Evolutionary conservation across 2,888 invertebrate species (phyloP).

Genomic region (Eurytoma californica): DNA sequence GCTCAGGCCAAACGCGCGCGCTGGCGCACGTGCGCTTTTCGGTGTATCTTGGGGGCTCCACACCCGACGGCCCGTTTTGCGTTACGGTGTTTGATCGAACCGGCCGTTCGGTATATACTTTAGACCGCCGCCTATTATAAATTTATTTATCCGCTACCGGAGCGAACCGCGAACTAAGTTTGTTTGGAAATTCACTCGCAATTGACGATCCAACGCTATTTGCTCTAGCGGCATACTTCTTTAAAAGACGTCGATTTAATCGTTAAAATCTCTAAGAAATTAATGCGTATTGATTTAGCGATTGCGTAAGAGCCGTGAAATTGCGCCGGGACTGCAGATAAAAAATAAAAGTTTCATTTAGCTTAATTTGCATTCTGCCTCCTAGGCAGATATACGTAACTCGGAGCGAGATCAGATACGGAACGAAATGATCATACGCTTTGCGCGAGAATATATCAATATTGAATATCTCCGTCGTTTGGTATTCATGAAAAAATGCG

Average conservation of each 20-base stretch:
- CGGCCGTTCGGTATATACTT: neutral
- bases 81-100: conserved; percentile 3
- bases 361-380: too few relatives aligned
- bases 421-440: neutral
- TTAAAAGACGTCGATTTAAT: too few relatives aligned
- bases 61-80: neutral
- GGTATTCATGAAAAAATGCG: too few relatives aligned
- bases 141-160: neutral
- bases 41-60: neutral
- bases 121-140: neutral
- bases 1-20: neutral
- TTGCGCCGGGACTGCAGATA: neutral
- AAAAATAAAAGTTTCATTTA: neutral
- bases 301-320: too few relatives aligned
- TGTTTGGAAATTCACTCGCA: neutral
- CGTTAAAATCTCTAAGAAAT: too few relatives aligned
- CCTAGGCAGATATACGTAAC: neutral
- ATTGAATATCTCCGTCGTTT: neutral
- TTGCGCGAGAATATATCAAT: neutral
- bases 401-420: neutral
- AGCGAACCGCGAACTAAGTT: neutral
- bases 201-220: neutral
- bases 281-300: too few relatives aligned
- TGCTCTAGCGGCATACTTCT: neutral
- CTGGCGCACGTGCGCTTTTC: neutral